phyloP scores from a whole-genome alignment of 1,140 invertebrate species.

The Sinella curviseta region DNA sequence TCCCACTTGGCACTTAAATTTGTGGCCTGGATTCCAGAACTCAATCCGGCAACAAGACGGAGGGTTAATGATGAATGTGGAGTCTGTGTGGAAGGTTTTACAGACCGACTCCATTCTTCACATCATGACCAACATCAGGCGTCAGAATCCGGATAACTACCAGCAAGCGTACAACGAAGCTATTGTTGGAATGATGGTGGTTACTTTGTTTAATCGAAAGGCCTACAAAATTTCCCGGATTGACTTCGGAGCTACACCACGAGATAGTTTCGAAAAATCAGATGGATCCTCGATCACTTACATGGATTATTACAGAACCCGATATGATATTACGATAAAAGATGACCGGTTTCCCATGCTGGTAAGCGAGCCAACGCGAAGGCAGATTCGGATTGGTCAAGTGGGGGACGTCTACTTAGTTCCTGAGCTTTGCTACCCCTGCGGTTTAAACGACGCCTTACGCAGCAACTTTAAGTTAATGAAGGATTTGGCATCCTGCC shows the following conservation, averaged over 20 bases:
- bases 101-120: background rate
- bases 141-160: background rate
- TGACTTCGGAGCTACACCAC: conserved; percentile 49
- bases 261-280: conserved; percentile 75
- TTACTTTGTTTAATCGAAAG: background rate
- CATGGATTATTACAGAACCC: background rate
- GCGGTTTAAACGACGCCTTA: conserved; percentile 53
- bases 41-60: conserved; percentile 1
- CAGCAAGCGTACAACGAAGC: background rate
- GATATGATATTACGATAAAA: background rate
- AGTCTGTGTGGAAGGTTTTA: background rate
- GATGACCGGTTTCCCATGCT: background rate
- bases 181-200: background rate
- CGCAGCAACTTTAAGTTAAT: conserved; percentile 51
- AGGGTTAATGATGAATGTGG: background rate
- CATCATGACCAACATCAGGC: background rate
- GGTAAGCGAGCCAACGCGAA: background rate
- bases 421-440: conserved; percentile 55
- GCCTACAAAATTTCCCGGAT: background rate
- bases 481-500: conserved; percentile 52
- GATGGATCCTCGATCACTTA: background rate
- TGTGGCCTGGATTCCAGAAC: conserved; percentile 16
- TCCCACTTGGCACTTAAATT: background rate
- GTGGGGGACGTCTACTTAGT: conserved; percentile 49
- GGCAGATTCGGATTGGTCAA: background rate